Evolutionary conservation across 2,797 vertebrate genomes (phyloP).

Genomic region (Toxotes lorentzi): DNA sequence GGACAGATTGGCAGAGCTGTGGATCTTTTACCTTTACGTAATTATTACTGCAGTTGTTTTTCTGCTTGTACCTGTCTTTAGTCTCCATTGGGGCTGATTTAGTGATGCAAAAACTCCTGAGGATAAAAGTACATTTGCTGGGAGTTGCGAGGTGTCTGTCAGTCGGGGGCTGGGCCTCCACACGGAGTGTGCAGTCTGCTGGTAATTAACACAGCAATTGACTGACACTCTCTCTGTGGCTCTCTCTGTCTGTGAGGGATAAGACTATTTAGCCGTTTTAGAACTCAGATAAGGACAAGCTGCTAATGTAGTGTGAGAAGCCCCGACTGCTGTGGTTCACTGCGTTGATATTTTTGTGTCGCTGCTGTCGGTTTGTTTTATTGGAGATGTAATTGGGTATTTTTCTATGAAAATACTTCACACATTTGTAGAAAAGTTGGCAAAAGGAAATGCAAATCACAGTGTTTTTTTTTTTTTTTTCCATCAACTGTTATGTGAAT

Average conservation of each 20-base stretch:
- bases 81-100: slow-evolving; percentile 41
- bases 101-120: slow-evolving; percentile 37
- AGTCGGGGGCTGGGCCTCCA: slow-evolving; percentile 10
- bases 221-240: slow-evolving; percentile 24
- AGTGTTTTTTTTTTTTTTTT: not conserved
- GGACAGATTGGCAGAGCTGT: slow-evolving; percentile 28
- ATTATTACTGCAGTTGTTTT: slow-evolving; percentile 52
- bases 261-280: slow-evolving; percentile 22
- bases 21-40: slow-evolving; percentile 45
- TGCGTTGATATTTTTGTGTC: slow-evolving; percentile 23
- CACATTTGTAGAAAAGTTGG: not conserved
- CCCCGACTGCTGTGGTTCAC: not conserved
- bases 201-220: slow-evolving; percentile 57
- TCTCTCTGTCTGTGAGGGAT: slow-evolving; percentile 32
- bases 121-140: slow-evolving; percentile 40
- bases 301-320: slow-evolving; percentile 19
- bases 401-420: slow-evolving; percentile 1
- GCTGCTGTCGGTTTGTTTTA: slow-evolving; percentile 17
- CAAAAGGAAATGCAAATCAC: not conserved
- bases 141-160: slow-evolving; percentile 46
- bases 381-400: slow-evolving; percentile 11
- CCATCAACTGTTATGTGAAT: not conserved
- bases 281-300: slow-evolving; percentile 39
- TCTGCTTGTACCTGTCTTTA: slow-evolving; percentile 38
- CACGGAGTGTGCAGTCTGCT: slow-evolving; percentile 28